phyloP scores from a whole-genome alignment of 37 sponge, comb jelly and placozoan species.

The Spongia lamella region DNA sequence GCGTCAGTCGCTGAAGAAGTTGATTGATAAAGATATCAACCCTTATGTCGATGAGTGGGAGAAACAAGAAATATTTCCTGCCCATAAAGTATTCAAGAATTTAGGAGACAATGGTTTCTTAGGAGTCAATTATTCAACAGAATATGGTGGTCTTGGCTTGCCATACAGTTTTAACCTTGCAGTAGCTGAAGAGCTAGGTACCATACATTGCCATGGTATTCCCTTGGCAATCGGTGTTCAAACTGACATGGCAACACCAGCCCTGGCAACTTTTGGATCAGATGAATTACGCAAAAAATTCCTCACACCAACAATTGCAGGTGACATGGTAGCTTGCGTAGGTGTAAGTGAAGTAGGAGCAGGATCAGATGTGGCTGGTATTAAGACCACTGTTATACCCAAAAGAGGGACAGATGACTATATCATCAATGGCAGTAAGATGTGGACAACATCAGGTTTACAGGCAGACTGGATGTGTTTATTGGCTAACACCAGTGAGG shows the following conservation, averaged over 20 bases:
- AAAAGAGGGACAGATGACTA: slow-evolving; percentile 81
- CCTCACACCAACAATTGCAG: slow-evolving; percentile 81
- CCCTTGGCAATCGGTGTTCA: slow-evolving; percentile 97
- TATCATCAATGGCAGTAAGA: slow-evolving; percentile 94
- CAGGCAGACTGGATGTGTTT: slow-evolving; percentile 99
- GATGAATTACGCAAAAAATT: slow-evolving; percentile 81
- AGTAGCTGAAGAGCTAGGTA: slow-evolving; percentile 85
- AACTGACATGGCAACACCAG: slow-evolving; percentile 90
- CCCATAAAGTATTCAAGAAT: slow-evolving; percentile 80
- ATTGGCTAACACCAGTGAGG: slow-evolving; percentile 88
- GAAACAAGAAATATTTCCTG: slow-evolving; percentile 70
- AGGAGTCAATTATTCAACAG: slow-evolving; percentile 71
- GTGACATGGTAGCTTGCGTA: slow-evolving; percentile 85
- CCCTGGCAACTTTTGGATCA: slow-evolving; percentile 79
- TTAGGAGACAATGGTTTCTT: slow-evolving; percentile 88
- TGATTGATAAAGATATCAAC: slow-evolving; percentile 91
- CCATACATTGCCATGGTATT: slow-evolving; percentile 67
- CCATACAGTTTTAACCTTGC: slow-evolving; percentile 84
- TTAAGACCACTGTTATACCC: slow-evolving; percentile 84
- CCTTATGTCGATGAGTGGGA: slow-evolving; percentile 95
- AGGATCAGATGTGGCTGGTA: slow-evolving; percentile 92
- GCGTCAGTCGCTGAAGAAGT: slow-evolving; percentile 67
- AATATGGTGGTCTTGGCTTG: slow-evolving; percentile 91
- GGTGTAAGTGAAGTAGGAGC: slow-evolving; percentile 90
- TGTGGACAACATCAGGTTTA: slow-evolving; percentile 91